These are phyloP conservation scores for Lycocorax pyrrhopterus DNA, from an alignment of 2,113 vertebrate species.

Conservation along the genomic window DNA sequence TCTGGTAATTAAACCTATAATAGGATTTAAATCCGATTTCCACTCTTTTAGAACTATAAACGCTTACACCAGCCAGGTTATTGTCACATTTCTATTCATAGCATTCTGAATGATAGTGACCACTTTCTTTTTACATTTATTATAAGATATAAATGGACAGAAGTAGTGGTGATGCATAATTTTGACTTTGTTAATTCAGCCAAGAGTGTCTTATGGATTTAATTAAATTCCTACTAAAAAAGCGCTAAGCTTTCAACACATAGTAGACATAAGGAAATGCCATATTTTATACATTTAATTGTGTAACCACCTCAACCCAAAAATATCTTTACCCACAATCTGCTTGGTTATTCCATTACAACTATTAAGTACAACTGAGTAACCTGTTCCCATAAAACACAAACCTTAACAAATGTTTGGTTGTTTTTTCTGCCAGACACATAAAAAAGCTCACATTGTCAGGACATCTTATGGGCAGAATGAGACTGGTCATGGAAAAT, in stretches of 20 bases:
- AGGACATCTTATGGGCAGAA: no score
- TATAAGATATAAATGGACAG: neutral
- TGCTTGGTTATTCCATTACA: neutral
- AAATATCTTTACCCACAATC: neutral
- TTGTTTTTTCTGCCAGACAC: neutral
- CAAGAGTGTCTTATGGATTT: neutral
- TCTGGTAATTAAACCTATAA: neutral
- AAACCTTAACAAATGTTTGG: fast-evolving
- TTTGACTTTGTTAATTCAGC: neutral
- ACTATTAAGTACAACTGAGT: neutral
- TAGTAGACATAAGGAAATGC: neutral
- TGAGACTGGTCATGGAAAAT: neutral
- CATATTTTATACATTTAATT: neutral
- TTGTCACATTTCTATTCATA: neutral
- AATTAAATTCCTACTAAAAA: neutral
- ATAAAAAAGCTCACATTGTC: fast-evolving
- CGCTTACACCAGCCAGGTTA: neutral
- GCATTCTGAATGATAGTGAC: neutral
- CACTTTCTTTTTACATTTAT: neutral
- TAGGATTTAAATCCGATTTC: neutral
- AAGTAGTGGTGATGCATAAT: neutral
- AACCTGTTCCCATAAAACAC: neutral
- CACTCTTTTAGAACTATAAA: neutral
- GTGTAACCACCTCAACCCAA: neutral
- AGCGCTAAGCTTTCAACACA: neutral